Evolutionary conservation across 2,797 vertebrate genomes (phyloP).

Genomic region (Phalanger gymnotis): DNA sequence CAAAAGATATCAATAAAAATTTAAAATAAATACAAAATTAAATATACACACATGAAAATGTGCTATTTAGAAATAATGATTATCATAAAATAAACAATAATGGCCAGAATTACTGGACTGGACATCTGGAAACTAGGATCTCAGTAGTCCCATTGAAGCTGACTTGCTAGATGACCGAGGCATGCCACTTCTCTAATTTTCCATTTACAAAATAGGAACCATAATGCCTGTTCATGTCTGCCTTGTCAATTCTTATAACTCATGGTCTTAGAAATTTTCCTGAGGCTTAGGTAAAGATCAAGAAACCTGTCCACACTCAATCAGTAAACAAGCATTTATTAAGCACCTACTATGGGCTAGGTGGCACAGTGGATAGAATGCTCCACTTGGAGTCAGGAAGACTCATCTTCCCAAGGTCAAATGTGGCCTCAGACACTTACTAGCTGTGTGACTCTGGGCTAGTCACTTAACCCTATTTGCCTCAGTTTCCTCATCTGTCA

Average conservation of each 20-base stretch:
- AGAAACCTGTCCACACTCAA: not conserved
- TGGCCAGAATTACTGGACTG: not conserved
- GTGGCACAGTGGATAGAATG: not conserved
- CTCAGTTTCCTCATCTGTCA: not conserved
- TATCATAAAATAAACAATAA: not conserved
- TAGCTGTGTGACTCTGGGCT: not conserved
- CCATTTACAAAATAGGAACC: not conserved
- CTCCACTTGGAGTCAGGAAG: not conserved
- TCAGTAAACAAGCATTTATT: not conserved
- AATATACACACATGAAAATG: not conserved
- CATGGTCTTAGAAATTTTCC: not conserved
- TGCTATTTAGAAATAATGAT: not conserved
- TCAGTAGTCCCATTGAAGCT: not conserved
- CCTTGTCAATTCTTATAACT: not conserved
- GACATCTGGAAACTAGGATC: not conserved
- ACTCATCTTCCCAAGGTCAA: not conserved
- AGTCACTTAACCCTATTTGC: not conserved
- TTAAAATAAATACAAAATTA: not conserved
- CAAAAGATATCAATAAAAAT: not conserved
- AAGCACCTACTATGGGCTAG: not conserved
- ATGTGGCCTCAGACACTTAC: not conserved
- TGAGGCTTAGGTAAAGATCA: not conserved
- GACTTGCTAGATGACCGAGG: not conserved
- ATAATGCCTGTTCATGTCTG: not conserved
- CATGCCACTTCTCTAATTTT: conserved; percentile 16